These are phyloP conservation scores for Physocephala rufipes DNA, from an alignment of 2,888 invertebrate genomes.

Conservation along the genomic window DNA sequence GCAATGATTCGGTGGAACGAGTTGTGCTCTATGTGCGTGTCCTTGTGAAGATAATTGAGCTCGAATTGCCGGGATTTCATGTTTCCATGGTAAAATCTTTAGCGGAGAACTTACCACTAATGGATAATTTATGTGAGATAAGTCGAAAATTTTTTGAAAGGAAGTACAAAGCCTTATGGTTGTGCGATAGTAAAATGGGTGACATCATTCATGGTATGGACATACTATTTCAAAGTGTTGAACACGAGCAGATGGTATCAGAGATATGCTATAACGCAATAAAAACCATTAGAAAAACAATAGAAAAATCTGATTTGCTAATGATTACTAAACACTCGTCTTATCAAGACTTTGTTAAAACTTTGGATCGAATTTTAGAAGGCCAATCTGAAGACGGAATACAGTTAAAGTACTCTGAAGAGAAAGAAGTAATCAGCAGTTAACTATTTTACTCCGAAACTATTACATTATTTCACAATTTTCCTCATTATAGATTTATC, in stretches of 20 bases:
- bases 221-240: constrained; percentile 48
- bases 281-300: constrained; percentile 44
- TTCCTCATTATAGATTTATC: constrained; percentile 65
- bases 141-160: constrained; percentile 59
- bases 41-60: constrained; percentile 49
- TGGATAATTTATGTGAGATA: constrained; percentile 49
- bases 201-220: constrained; percentile 48
- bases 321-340: constrained; percentile 24
- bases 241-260: constrained; percentile 42
- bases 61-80: constrained; percentile 57
- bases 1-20: constrained; percentile 52
- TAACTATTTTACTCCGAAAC: not conserved
- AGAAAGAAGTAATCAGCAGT: not conserved
- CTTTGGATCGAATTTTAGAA: not conserved
- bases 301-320: constrained; percentile 41
- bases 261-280: constrained; percentile 44
- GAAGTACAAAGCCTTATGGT: constrained; percentile 51
- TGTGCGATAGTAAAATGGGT: constrained; percentile 38
- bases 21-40: constrained; percentile 50
- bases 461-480: not conserved
- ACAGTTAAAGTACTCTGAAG: not conserved
- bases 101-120: constrained; percentile 47
- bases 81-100: constrained; percentile 49
- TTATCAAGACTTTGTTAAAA: constrained; percentile 7
- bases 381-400: not conserved